phyloP scores from a whole-genome alignment of 2,113 vertebrate genomes.

The Heptranchias perlo region DNA sequence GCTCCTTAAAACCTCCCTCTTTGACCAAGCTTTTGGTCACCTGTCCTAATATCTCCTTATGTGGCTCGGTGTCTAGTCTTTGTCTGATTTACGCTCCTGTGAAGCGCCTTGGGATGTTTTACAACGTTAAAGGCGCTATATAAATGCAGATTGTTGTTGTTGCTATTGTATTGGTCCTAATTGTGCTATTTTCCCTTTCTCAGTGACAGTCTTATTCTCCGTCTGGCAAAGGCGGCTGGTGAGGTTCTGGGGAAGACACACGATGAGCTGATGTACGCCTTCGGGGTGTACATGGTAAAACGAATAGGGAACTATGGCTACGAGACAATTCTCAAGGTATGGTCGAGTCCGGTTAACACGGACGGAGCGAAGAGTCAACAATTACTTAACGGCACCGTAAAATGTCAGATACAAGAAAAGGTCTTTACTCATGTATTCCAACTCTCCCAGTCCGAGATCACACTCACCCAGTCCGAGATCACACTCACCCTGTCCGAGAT shows the following conservation, averaged over 20 bases:
- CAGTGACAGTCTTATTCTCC: constrained; percentile 62
- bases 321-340: constrained; percentile 61
- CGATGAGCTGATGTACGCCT: constrained; percentile 65
- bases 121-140: background rate
- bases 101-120: too few relatives aligned
- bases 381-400: too few relatives aligned
- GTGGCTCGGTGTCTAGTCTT: too few relatives aligned
- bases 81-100: too few relatives aligned
- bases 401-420: too few relatives aligned
- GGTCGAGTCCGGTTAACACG: background rate
- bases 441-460: too few relatives aligned
- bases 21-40: background rate
- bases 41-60: too few relatives aligned
- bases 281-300: constrained; percentile 65
- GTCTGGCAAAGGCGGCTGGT: constrained; percentile 61
- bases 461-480: too few relatives aligned
- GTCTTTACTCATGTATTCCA: too few relatives aligned
- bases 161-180: background rate
- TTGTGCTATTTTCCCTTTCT: background rate
- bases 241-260: constrained; percentile 64
- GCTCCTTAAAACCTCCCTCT: too few relatives aligned
- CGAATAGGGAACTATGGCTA: constrained; percentile 64
- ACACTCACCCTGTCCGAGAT: too few relatives aligned
- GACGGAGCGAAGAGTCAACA: too few relatives aligned
- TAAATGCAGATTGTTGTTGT: background rate